Evolutionary conservation across 64 coral and sea anemone genomes (phyloP), one percentile per base, ranked within the genome.

Genomic region (Dendrophyllia cribrosa): DNA sequence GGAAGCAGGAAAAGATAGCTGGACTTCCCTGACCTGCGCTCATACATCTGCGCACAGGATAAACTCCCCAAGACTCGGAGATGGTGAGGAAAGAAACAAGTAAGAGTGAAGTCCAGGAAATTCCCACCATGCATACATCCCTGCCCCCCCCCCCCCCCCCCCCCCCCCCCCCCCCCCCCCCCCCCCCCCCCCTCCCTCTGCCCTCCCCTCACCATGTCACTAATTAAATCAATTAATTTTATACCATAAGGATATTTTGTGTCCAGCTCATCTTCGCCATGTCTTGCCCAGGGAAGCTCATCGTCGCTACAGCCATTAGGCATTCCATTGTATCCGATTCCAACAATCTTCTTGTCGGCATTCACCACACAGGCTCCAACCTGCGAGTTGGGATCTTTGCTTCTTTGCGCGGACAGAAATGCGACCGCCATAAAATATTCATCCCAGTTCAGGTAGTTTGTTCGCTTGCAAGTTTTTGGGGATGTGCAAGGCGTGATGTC

Each of bases 321-420:
- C 96, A 98, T 98, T 65, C 96, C 96, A 86, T 98, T 98, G 88
- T 98, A 98, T 67, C 96, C 96, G 6, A 98, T 98, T 50, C 96
- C 96, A 17, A 98, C 96, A 59, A 98, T 98, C 78, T 98, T 98
- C 16, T 65, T 88, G 44, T 98, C 96, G 4, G 43, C 16, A 58
- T 95, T 98, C 4, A 98, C 96, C 34, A 98, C 95, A 79, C 96
- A 98, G 61, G 96, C 96, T 48, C 93, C 92, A 5, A 98, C 96
- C 66, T 98, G 96, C 0, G 96, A 95, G 15, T 70, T 92, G 0
- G 96, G 96, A 20, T 98, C 96, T 72, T 98, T 98, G 53, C 96
- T 98, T 82, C 96, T 77, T 53, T 98, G 96, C 3, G 96, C 96
- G 16, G 92, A 95, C 61, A 98, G 89, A 72, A 98, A 98, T 13